Evolutionary conservation across 35 echinoderm and acorn worm genomes (phyloP).

Genomic region (Apostichopus japonicus): DNA sequence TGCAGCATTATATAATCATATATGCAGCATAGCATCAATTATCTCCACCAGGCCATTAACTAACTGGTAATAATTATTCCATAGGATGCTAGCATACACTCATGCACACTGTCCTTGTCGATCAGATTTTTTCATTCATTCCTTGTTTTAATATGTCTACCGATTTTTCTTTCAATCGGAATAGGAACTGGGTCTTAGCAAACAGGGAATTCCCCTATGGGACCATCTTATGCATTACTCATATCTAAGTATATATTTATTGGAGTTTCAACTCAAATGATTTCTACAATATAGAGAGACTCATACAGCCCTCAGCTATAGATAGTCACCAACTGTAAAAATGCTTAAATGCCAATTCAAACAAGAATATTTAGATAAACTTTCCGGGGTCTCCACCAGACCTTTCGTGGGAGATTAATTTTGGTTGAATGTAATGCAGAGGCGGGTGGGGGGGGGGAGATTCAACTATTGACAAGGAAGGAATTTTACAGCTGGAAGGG

Average conservation of each 20-base stretch:
- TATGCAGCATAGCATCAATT: too few species aligned
- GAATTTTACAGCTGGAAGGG: background rate
- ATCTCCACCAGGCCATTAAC: too few species aligned
- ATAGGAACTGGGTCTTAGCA: background rate
- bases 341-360: background rate
- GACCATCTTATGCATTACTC: background rate
- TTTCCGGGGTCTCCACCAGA: background rate
- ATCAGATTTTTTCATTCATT: too few species aligned
- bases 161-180: too few species aligned
- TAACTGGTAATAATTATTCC: too few species aligned
- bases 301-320: background rate
- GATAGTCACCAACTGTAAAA: background rate
- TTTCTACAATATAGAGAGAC: background rate
- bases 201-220: conserved; percentile 2
- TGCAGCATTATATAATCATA: too few species aligned
- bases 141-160: too few species aligned
- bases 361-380: background rate
- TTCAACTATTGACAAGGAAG: background rate
- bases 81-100: too few species aligned
- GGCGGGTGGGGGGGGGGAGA: background rate
- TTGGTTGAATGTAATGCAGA: background rate
- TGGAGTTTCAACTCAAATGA: background rate
- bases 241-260: background rate
- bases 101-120: too few species aligned
- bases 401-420: background rate